These are phyloP conservation scores for Diogma glabrata DNA, from an alignment of 2,888 invertebrate species.

Conservation along the genomic window DNA sequence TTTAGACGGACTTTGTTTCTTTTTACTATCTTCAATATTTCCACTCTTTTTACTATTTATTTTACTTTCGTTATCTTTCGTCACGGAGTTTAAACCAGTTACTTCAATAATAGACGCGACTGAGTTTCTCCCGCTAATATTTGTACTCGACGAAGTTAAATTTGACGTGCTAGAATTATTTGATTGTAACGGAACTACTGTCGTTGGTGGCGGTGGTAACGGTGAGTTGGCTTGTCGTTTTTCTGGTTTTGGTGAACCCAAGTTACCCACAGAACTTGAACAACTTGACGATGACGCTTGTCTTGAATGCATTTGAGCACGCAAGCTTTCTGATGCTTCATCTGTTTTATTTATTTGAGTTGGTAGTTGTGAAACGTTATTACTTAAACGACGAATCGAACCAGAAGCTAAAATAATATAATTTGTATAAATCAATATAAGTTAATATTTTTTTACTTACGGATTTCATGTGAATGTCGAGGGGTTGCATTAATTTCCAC, in stretches of 20 bases:
- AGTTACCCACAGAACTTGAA: constrained; percentile 55
- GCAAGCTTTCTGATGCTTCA: constrained; percentile 34
- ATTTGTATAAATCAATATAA: no score
- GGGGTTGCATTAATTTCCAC: constrained; percentile 32
- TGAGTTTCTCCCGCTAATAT: constrained; percentile 30
- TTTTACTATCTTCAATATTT: constrained; percentile 33
- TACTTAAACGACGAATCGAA: no score
- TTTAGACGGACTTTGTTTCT: constrained; percentile 45
- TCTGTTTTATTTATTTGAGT: constrained; percentile 17
- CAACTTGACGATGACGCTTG: constrained; percentile 64
- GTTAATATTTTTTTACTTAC: no score
- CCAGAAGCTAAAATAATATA: no score
- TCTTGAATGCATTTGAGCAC: constrained; percentile 47
- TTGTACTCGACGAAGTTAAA: constrained; percentile 27
- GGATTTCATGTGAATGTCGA: background rate
- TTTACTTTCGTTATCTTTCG: constrained; percentile 22
- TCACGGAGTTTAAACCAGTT: constrained; percentile 23
- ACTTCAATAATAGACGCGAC: constrained; percentile 35
- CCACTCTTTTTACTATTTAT: constrained; percentile 23
- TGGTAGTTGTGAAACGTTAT: no score
- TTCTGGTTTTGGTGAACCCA: constrained; percentile 82
- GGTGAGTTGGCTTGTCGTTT: constrained; percentile 84
- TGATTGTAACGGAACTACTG: constrained; percentile 29
- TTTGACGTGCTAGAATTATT: constrained; percentile 28
- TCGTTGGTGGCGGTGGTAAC: constrained; percentile 75